Percentiles rank a stretch among this genome's conserved stretches.
These are phyloP conservation scores for Campylomormyrus tamandua DNA, from an alignment of 2,113 vertebrate species.

Conservation along the genomic window DNA sequence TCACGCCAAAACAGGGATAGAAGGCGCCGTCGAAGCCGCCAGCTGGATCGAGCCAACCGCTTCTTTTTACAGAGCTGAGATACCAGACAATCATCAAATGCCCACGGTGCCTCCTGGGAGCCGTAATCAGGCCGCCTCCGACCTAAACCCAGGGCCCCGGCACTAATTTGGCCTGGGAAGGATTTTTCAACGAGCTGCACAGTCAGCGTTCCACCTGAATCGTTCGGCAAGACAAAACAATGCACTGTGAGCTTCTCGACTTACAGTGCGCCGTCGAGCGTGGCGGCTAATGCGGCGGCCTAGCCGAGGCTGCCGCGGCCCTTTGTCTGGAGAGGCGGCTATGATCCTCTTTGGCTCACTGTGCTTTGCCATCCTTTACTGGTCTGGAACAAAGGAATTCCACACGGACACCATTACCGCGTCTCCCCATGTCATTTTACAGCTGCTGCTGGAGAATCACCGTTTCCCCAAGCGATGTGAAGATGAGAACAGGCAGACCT, in stretches of 20 bases:
- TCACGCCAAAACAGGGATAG: neutral
- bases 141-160: conserved; percentile 16
- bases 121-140: conserved; percentile 23
- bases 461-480: neutral
- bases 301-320: neutral
- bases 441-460: neutral
- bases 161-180: conserved; percentile 22
- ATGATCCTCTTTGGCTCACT: neutral
- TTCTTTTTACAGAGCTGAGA: neutral
- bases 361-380: neutral
- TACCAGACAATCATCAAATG: neutral
- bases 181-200: conserved; percentile 14
- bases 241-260: neutral
- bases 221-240: conserved; percentile 10
- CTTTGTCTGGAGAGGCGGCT: neutral
- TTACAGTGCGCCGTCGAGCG: neutral
- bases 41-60: neutral
- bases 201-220: conserved; percentile 9
- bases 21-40: neutral
- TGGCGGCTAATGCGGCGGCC: neutral
- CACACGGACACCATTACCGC: neutral
- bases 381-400: neutral
- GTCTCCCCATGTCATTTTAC: neutral
- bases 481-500: neutral
- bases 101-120: conserved; percentile 15